Evolutionary conservation across 2,797 vertebrate species (phyloP), one percentile per base, ranked within the genome.

Genomic region (Acomys russatus): DNA sequence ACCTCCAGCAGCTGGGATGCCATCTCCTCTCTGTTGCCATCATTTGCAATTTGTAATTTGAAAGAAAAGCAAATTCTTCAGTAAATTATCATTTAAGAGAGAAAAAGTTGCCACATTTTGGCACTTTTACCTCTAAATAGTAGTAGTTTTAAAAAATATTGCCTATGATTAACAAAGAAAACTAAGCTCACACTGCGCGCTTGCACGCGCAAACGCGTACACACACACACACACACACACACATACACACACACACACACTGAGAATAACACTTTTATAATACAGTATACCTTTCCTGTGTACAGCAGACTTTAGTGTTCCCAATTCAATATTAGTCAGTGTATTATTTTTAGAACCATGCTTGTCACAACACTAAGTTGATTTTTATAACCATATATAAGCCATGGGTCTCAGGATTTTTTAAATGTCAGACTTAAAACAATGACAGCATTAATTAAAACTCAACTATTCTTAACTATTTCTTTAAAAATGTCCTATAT

Each of bases 1-100:
- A 35, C 4, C 44, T 44, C 66, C 85, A 77, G 1, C 35, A 77
- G n/a, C 44, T 91, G 61, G 79, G 56, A 38, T 28, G 63, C 38
- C 30, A 70, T 59, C 14, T 82, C 83, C 30, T 91, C 93, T 91
- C 44, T 68, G 66, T 74, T 95, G 70, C 28, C 23, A 49, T 35
- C 44, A 25, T 6, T 49, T 66, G 44, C 18, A 64, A 59, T 73
- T 94, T 94, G 59, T 84, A 68, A 88, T 78, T 89, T 96, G n/a
- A 25, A 86, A 89, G 64, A 91, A 93, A 92, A 84, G 49, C 9
- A 95, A 85, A 94, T 56, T 93, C 64, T 54, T 10, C 2, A 44
- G 14, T 4, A 96, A 94, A 88, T 44, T 94, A 92, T 63, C 64
- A 71, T 61, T 56, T 54, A 66, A 64, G 33, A 44, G 4, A 18